Percentiles rank a stretch among this genome's conserved stretches.
Conservation (phyloP, 2,797 vertebrate species). For the Neostethus bicornis region DNA sequence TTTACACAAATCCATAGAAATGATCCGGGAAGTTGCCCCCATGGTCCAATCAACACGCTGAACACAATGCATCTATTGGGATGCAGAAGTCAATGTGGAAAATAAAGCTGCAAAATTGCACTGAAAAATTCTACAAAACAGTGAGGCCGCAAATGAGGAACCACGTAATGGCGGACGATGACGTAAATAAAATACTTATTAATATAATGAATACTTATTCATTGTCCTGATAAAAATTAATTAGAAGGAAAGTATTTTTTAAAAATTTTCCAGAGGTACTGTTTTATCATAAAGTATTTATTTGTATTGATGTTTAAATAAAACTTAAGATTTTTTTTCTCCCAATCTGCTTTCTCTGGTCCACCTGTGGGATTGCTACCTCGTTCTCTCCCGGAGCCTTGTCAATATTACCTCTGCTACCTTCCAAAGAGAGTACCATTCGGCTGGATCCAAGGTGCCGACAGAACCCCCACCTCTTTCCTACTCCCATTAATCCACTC, state of each 20-base stretch:
- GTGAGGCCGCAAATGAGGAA: too few species aligned
- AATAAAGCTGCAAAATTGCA: too few species aligned
- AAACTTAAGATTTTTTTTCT: constrained; percentile 31
- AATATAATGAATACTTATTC: constrained; percentile 64
- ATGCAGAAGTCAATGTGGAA: too few species aligned
- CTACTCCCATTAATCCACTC: constrained; percentile 81
- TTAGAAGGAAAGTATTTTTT: constrained; percentile 52
- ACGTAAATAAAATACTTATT: too few species aligned
- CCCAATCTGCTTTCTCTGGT: constrained; percentile 38
- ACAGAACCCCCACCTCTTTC: constrained; percentile 50
- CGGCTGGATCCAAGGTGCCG: constrained; percentile 41
- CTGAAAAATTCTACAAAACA: too few species aligned
- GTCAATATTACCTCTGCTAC: constrained; percentile 70
- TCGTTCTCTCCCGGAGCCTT: constrained; percentile 53
- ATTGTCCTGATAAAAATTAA: constrained; percentile 66
- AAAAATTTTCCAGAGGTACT: constrained; percentile 46
- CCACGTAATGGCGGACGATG: too few species aligned
- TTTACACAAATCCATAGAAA: too few species aligned
- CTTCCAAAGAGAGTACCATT: constrained; percentile 59
- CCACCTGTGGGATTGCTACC: constrained; percentile 55
- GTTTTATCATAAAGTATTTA: constrained; percentile 1
- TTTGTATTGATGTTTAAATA: constrained; percentile 1
- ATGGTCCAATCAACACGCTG: too few species aligned
- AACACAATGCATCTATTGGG: too few species aligned
- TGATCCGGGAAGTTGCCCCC: too few species aligned